These are phyloP conservation scores for Erythrolamprus reginae DNA, from an alignment of 2,113 vertebrate species.

Conservation along the genomic window DNA sequence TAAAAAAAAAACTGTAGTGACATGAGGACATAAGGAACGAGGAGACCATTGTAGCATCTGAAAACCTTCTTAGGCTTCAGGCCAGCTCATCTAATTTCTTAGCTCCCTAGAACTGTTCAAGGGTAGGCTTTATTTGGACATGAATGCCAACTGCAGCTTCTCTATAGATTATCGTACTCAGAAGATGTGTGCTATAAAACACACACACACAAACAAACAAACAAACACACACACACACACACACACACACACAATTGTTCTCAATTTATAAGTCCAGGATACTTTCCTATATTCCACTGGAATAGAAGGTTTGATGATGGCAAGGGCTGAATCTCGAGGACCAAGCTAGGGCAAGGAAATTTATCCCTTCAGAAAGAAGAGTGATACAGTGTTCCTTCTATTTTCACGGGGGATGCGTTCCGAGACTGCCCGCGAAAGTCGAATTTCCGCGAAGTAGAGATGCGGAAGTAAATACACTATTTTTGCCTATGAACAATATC, in stretches of 20 bases:
- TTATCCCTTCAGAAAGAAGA: neutral
- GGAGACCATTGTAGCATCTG: neutral
- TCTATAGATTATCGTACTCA: neutral
- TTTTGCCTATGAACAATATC: too few species aligned
- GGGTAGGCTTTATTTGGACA: neutral
- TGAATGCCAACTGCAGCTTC: neutral
- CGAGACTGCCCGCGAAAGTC: too few species aligned
- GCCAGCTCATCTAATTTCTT: neutral
- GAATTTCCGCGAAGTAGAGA: too few species aligned
- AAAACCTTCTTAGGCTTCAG: neutral
- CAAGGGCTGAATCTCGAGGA: neutral
- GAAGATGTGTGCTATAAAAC: neutral
- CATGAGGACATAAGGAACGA: neutral
- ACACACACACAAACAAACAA: too few species aligned
- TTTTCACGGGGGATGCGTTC: too few species aligned
- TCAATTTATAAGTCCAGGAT: neutral
- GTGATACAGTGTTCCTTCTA: too few species aligned
- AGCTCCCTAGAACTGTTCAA: neutral
- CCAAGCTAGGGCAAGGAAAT: neutral
- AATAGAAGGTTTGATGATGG: neutral
- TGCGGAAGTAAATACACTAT: too few species aligned
- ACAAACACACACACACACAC: too few species aligned
- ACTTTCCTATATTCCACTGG: neutral
- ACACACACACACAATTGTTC: neutral
- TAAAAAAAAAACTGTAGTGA: neutral